These are phyloP conservation scores for Myiagra hebetior DNA, from an alignment of 2,113 vertebrate species.

Conservation along the genomic window DNA sequence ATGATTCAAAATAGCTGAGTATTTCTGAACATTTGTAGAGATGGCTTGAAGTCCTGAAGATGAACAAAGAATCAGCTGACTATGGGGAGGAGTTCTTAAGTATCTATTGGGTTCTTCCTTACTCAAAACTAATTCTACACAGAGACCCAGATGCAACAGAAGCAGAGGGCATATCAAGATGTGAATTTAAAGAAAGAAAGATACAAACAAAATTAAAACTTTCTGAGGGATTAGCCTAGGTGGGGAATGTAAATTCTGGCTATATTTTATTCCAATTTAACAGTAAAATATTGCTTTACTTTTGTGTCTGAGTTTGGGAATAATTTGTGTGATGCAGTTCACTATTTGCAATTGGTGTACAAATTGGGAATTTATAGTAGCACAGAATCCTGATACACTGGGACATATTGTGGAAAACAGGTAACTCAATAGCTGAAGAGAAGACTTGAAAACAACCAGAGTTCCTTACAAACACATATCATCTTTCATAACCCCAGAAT, in stretches of 20 bases:
- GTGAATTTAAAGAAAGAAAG: background rate
- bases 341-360: background rate
- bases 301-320: background rate
- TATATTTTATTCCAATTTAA: background rate
- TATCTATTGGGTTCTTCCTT: background rate
- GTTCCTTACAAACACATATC: background rate
- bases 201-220: background rate
- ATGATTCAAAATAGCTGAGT: background rate
- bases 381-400: background rate
- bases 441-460: background rate
- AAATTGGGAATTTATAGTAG: background rate
- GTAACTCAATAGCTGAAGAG: background rate
- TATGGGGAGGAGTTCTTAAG: background rate
- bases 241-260: background rate
- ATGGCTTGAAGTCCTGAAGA: background rate
- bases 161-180: background rate
- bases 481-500: background rate
- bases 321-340: background rate
- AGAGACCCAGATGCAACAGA: background rate
- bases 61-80: accelerated
- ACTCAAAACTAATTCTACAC: background rate
- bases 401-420: background rate
- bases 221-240: background rate
- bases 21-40: background rate
- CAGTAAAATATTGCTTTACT: background rate